phyloP scores from a whole-genome alignment of 2,888 invertebrate species.

The Dasypolia templi region DNA sequence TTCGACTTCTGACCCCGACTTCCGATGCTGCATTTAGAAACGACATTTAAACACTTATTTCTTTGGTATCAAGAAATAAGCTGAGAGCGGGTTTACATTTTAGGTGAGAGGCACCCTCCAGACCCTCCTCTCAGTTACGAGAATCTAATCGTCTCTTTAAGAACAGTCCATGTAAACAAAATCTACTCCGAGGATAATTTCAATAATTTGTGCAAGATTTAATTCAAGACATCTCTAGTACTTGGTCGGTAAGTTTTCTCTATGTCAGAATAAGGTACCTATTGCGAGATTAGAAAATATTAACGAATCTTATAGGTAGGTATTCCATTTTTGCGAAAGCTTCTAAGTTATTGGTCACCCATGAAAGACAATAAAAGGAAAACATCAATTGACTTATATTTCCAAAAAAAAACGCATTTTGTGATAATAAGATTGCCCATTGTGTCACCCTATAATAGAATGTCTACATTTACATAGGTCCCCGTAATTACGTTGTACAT shows the following conservation, averaged over 20 bases:
- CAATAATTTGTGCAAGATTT: too few species aligned
- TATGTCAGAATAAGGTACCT: background rate
- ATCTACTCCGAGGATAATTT: too few species aligned
- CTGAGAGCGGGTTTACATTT: slow-evolving; percentile 27
- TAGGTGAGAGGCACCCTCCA: background rate
- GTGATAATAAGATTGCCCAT: too few species aligned
- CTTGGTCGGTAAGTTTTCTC: background rate
- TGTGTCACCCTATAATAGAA: too few species aligned
- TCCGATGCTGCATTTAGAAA: slow-evolving; percentile 63
- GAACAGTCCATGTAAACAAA: background rate
- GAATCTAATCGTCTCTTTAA: background rate
- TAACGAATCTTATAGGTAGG: too few species aligned
- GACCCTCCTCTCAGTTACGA: background rate
- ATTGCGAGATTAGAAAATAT: background rate
- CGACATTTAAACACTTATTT: slow-evolving; percentile 28
- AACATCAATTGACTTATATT: too few species aligned
- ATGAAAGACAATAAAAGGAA: background rate
- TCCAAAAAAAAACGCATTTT: too few species aligned
- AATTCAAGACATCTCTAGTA: background rate
- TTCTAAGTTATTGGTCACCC: background rate
- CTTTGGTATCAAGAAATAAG: slow-evolving; percentile 16
- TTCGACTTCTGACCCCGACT: slow-evolving; percentile 67
- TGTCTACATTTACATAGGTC: too few species aligned
- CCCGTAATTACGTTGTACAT: too few species aligned
- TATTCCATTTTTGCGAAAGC: background rate